Evolutionary conservation across 2,113 vertebrate genomes (phyloP).

Genomic region (Poeciliopsis turrubarensis): DNA sequence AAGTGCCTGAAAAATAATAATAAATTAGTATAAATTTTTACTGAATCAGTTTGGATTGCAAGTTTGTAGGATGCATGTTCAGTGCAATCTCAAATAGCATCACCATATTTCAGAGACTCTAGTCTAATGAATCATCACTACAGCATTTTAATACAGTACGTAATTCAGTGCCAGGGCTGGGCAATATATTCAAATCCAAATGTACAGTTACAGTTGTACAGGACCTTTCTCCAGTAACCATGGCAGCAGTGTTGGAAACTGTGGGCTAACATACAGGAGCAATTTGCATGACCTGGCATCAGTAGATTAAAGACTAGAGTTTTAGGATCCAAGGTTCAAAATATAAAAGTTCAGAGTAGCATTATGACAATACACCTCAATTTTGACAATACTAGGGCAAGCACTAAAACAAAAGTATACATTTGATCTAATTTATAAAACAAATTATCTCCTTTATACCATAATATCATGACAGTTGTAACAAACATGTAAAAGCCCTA

Average conservation of each 20-base stretch:
- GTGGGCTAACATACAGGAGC: background rate
- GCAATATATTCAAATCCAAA: background rate
- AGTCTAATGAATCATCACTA: background rate
- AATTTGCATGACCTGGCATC: background rate
- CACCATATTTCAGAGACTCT: background rate
- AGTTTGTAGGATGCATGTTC: background rate
- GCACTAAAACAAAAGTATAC: too few relatives aligned
- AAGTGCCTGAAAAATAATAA: background rate
- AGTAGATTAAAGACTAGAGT: too few relatives aligned
- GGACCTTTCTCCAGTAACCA: background rate
- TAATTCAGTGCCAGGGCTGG: background rate
- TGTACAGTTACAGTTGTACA: background rate
- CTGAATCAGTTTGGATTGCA: background rate
- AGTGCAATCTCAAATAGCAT: background rate
- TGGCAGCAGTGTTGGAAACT: background rate
- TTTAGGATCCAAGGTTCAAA: background rate
- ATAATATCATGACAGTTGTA: too few relatives aligned
- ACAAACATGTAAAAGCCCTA: too few relatives aligned
- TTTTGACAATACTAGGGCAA: too few relatives aligned
- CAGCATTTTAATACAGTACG: background rate
- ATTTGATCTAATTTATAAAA: too few relatives aligned
- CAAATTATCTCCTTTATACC: too few relatives aligned
- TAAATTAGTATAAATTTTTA: background rate
- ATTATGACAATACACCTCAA: background rate
- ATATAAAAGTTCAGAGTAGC: background rate